These are phyloP conservation scores for Porites lobata DNA, from an alignment of 92 coral and sea anemone genomes.

Conservation along the genomic window DNA sequence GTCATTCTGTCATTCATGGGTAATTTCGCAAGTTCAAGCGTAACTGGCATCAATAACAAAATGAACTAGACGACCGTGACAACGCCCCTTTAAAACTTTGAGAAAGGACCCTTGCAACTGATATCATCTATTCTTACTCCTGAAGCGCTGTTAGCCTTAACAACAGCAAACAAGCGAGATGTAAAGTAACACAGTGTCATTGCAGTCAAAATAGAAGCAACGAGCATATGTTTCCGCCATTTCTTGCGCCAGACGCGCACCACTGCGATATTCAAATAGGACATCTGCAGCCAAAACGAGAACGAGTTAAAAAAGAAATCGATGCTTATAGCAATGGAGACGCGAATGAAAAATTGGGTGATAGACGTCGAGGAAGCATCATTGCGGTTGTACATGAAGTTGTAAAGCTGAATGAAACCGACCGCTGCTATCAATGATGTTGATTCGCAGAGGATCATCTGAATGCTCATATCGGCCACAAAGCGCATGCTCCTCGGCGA, in stretches of 20 bases:
- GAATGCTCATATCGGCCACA: constrained; percentile 75
- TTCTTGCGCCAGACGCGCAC: constrained; percentile 54
- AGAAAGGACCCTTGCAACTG: constrained; percentile 55
- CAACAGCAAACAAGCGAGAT: constrained; percentile 26
- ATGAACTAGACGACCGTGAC: no score
- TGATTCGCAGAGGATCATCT: constrained; percentile 73
- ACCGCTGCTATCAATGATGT: constrained; percentile 70
- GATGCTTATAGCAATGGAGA: constrained; percentile 57
- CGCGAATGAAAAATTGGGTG: constrained; percentile 54
- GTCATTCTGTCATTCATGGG: no score
- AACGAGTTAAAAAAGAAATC: constrained; percentile 65
- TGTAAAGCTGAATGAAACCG: constrained; percentile 69
- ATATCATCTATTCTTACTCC: background rate
- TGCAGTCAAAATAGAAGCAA: constrained; percentile 14
- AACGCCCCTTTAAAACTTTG: background rate
- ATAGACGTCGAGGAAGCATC: background rate
- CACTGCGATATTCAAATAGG: constrained; percentile 42
- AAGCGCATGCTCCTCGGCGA: constrained; percentile 79
- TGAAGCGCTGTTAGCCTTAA: background rate
- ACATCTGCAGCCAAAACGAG: constrained; percentile 58
- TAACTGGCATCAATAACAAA: no score
- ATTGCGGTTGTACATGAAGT: constrained; percentile 57
- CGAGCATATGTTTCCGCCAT: constrained; percentile 60
- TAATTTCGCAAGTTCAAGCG: no score
- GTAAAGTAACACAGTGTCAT: constrained; percentile 39